Evolutionary conservation across 2,888 invertebrate genomes (phyloP), one percentile per base, ranked within the genome.

Genomic region (Coelopa pilipes): DNA sequence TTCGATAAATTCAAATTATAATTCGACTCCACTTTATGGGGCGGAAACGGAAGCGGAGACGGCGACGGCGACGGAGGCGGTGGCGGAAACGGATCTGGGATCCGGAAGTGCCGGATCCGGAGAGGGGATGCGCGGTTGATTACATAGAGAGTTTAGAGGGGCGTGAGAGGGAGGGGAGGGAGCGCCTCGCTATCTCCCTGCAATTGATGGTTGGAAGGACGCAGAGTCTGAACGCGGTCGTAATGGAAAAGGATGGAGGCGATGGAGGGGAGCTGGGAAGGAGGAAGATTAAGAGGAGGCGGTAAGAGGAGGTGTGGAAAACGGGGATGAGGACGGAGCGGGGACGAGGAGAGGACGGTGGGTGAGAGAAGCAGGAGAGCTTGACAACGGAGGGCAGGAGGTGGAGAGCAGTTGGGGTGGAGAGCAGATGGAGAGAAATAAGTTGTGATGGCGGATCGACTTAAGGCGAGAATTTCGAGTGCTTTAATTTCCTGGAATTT

Each of bases 1-100:
- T 66, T 19, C 46, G 17, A 66, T 66, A 66, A 66, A 66, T 50
- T 66, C 50, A 50, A 50, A 21, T 66, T 66, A 66, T 49, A 66
- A 66, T 66, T 66, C 46, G 47, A 47, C 46, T 19, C 13, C 50
- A 66, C 50, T 65, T 66, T 50, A 66, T 66, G 66, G n/a, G 49
- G 21, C n/a, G 21, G 53, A 24, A 66, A 50, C 24, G 21, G 50
- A 34, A 34, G 7, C 34, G 34, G 17, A 19, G 0, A 11, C 7
- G 55, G 55, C 9, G 0, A 11, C 7, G 55, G 55, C 9, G 49
- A 13, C n/a, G 21, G 53, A 24, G 50, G 21, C 24, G 21, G 50
- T 15, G 7, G 7, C 34, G 34, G 17, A 19, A 1, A 11, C 7
- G 55, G 55, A 12, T n/a, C n/a, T n/a, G n/a, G n/a, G n/a, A n/a